phyloP scores from a whole-genome alignment of 23 tunicate species.

The Oikopleura albicans region DNA sequence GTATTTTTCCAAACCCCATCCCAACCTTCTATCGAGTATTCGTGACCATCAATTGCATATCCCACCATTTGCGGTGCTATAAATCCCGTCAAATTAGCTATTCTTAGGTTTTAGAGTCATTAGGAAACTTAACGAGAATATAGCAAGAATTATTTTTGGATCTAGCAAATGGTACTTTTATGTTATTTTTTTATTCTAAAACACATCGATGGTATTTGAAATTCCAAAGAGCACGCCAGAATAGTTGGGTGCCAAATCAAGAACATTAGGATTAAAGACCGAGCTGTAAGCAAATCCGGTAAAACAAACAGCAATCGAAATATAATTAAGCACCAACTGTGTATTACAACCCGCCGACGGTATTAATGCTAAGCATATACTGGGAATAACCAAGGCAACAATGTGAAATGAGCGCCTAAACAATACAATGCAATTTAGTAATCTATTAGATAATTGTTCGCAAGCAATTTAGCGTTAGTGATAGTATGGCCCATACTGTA shows the following conservation, averaged over 20 bases:
- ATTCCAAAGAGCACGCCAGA: background rate
- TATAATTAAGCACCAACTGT: background rate
- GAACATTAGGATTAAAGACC: background rate
- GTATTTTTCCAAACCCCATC: background rate
- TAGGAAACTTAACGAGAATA: too few species aligned
- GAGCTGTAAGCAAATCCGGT: background rate
- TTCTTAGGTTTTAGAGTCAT: too few species aligned
- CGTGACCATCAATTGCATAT: background rate
- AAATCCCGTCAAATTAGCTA: background rate
- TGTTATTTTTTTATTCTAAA: too few species aligned
- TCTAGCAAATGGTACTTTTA: too few species aligned
- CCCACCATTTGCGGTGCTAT: background rate
- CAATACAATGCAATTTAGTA: too few species aligned
- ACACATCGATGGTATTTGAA: background rate
- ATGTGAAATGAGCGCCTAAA: background rate
- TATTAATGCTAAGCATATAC: background rate
- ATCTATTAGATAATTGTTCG: too few species aligned
- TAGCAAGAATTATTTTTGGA: too few species aligned
- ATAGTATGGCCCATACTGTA: too few species aligned
- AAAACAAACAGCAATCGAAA: background rate
- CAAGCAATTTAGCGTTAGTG: too few species aligned
- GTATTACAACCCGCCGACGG: background rate
- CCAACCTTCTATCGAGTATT: background rate
- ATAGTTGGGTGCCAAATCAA: background rate
- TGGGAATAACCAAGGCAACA: background rate